Base-by-base conservation (phyloP, 2,888 invertebrate genomes). In the Latheticus oryzae region DNA sequence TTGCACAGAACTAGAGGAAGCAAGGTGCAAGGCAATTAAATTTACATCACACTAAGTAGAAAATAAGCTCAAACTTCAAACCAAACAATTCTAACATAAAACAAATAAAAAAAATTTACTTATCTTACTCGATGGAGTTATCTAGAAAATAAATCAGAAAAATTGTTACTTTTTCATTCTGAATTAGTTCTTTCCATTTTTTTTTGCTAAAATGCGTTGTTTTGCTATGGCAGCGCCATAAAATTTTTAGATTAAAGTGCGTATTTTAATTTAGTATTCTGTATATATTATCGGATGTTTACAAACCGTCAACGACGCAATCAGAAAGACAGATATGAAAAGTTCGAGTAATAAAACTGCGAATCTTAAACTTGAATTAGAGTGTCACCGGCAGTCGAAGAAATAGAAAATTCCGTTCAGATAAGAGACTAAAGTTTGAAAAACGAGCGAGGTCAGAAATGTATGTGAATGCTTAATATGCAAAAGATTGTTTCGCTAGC, bases 281-380 rank as follows among this genome's bases (percentile, higher is more conserved):
- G 24, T 16, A 37, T 40, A 43, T 43, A 38, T n/a, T 15, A 9
- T 15, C 11, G 19, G 3, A 43, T 37, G 23, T 17, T n/a, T 40
- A 17, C 16, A 24, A 2, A 47, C 43, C 23, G 15, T 1, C 33
- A 50, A 38, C n/a, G n/a, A n/a, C 47, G 16, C 37, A 45, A 15
- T 43, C 28, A 43, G 37, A 35, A 35, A 28, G 12, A 30, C 35
- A 33, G 45, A 54, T 45, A 54, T 19, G 54, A 50, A 56, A 56
- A 56, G 11, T 48, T 56, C 35, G 28, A 12, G 42, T 40, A 56
- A 56, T 50, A 56, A 56, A 55, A 55, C 47, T 32, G 47, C 38
- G 67, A 70, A 71, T 72, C 70, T 74, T 73, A 72, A 73, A 74
- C 70, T 74, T 72, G 73, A 72, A 74, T 74, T 72, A 73, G 69